These are phyloP conservation scores for Bambusicola thoracicus DNA, from an alignment of 2,113 vertebrate species.

Conservation along the genomic window DNA sequence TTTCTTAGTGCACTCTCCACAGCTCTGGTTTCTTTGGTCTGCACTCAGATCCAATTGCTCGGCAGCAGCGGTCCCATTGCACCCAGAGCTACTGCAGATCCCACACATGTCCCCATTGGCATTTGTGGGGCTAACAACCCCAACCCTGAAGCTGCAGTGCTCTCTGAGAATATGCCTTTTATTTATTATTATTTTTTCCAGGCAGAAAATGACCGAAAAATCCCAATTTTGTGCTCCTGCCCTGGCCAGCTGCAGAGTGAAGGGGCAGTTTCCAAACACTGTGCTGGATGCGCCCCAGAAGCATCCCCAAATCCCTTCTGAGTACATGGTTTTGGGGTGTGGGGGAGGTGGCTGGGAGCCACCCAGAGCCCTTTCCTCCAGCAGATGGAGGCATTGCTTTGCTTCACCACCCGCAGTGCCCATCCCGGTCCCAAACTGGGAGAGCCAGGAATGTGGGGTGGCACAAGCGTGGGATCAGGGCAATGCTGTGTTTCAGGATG, in stretches of 20 bases:
- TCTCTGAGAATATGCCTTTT: accelerated
- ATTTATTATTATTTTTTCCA: not conserved
- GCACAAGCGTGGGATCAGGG: not conserved
- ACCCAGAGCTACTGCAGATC: not conserved
- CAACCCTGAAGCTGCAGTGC: accelerated
- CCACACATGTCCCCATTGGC: accelerated
- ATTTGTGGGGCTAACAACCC: not conserved
- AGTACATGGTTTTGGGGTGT: not conserved
- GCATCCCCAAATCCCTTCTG: accelerated
- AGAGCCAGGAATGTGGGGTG: not conserved
- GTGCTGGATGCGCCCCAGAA: accelerated
- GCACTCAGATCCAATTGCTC: not conserved
- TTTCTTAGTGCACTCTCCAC: not conserved
- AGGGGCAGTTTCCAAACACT: not conserved
- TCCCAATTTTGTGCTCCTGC: not conserved
- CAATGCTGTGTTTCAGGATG: accelerated
- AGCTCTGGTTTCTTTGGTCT: not conserved
- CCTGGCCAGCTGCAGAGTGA: not conserved
- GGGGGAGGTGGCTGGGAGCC: not conserved
- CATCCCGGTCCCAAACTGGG: not conserved
- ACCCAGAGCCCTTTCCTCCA: not conserved
- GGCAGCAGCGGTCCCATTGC: not conserved
- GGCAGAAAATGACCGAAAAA: not conserved
- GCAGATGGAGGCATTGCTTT: slow-evolving; percentile 22
- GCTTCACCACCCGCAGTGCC: not conserved